Evolutionary conservation across 2,113 vertebrate genomes (phyloP).

Genomic region (Halichoeres trimaculatus): DNA sequence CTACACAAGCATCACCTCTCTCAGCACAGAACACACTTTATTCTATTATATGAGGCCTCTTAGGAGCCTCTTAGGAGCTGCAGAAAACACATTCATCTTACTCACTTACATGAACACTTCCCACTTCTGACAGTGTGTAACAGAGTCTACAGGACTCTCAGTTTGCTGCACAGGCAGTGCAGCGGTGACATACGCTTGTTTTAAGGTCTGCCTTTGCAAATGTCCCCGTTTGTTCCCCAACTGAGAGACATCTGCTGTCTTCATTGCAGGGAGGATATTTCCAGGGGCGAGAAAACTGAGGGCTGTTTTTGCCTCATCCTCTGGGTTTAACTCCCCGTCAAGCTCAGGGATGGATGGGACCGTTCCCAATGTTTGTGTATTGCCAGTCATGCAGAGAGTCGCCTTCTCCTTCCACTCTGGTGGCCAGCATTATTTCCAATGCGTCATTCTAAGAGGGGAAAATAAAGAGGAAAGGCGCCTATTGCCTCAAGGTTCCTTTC

Average conservation of each 20-base stretch:
- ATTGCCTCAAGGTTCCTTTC: conserved; percentile 34
- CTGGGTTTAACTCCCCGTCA: conserved; percentile 19
- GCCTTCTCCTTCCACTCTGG: conserved; percentile 36
- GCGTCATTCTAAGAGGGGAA: conserved; percentile 39
- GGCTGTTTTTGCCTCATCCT: conserved; percentile 15
- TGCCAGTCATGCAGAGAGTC: conserved; percentile 49
- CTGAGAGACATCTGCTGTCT: conserved; percentile 41
- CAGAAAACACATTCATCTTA: conserved; percentile 22
- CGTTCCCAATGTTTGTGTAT: conserved; percentile 38
- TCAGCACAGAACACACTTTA: conserved; percentile 3
- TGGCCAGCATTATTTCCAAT: conserved; percentile 60
- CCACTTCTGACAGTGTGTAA: conserved; percentile 2
- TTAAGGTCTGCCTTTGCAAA: conserved; percentile 14
- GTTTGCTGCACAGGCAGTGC: not conserved
- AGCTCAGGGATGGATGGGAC: conserved; percentile 20
- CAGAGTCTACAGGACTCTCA: not conserved
- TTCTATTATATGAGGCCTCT: conserved; percentile 14
- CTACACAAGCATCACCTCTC: conserved; percentile 19
- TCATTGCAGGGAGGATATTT: conserved; percentile 33
- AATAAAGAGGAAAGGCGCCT: conserved; percentile 33
- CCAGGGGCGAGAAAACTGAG: conserved; percentile 20
- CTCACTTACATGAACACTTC: conserved; percentile 23
- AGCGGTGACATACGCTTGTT: conserved; percentile 9
- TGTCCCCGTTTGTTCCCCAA: conserved; percentile 6
- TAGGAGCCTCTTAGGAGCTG: not conserved